phyloP scores from a whole-genome alignment of 1,140 invertebrate genomes.

The Zaprionus kolodkinae region DNA sequence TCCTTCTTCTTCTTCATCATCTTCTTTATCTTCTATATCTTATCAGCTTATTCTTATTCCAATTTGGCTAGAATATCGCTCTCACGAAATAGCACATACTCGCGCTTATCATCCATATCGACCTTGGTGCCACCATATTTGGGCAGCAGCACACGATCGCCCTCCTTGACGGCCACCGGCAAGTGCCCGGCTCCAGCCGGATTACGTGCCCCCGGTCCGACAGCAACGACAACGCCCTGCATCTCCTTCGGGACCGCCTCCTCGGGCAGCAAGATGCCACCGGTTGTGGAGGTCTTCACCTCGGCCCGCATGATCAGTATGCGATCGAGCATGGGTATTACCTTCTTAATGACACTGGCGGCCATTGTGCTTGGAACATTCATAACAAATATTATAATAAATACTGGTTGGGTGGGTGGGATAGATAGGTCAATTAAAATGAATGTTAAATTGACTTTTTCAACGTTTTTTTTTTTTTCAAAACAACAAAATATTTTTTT shows the following conservation, averaged over 20 bases:
- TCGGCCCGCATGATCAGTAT: conserved; percentile 97
- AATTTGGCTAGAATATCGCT: conserved; percentile 98
- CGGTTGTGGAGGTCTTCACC: conserved; percentile 96
- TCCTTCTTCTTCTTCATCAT: too few relatives aligned
- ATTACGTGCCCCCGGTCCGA: conserved; percentile 94
- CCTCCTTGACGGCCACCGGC: conserved; percentile 93
- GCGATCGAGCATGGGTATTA: conserved; percentile 97
- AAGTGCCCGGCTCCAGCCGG: conserved; percentile 94
- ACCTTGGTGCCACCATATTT: conserved; percentile 99
- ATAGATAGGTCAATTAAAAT: neutral
- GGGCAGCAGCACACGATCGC: conserved; percentile 97
- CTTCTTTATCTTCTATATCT: too few relatives aligned
- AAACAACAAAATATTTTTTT: neutral
- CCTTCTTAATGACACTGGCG: conserved; percentile 88
- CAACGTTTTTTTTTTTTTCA: conserved; percentile 7
- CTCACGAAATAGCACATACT: conserved; percentile 98
- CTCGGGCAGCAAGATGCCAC: conserved; percentile 98
- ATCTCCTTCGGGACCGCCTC: conserved; percentile 97
- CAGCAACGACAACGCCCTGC: conserved; percentile 96
- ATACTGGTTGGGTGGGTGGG: too few relatives aligned
- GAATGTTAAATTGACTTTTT: neutral
- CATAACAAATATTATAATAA: too few relatives aligned
- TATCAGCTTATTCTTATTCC: conserved; percentile 79
- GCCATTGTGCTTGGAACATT: conserved; percentile 43
- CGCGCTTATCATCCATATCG: conserved; percentile 91